Base-by-base conservation (phyloP, 1,140 invertebrate genomes). In the Drosophila guanche region DNA sequence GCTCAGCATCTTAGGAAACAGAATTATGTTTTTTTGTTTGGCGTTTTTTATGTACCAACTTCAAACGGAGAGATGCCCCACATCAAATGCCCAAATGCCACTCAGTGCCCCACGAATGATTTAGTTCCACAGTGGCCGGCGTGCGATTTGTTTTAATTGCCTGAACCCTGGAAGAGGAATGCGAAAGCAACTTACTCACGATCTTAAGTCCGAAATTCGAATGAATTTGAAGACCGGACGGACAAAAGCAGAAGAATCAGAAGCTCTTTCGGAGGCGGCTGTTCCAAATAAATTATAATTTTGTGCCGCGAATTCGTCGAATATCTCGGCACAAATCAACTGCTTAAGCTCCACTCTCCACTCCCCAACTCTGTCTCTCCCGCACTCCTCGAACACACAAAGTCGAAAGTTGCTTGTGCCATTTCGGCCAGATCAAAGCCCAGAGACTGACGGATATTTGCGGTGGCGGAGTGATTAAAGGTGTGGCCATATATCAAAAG, bases 251-350 rank as follows among this genome's bases (percentile, higher is more conserved):
- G 81, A 86, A 85, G 81, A 67, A 71, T 76, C 81, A 85, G 81
- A 86, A 85, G 81, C 83, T 70, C 77, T 88, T 59, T 59, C n/a
- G 25, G 7, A 45, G 46, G 46, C 46, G 29, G 27, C 66, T 62
- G 83, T 86, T 88, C 83, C 88, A 86, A 86, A 86, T 86, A 86
- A 86, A 86, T 86, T 88, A 86, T 86, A 77, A 86, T 76, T 86
- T 86, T 66, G 43, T 68, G 61, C 77, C 62, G 76, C 59, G 77
- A 74, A 66, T 85, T 81, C 80, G 81, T 56, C 69, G 81, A 85
- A 85, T 77, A 77, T 77, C 83, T 80, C 69, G 47, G 83, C 81
- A 85, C 81, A 86, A 86, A 88, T 88, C 83, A 86, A 86, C 83
- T 88, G 83, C 78, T 86, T 88, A 86, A 71, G 74, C 57, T 63